A percentile compares a stretch with the other conserved stretches of the same genome.
These are phyloP conservation scores for Drosophila arawakana DNA, from an alignment of 1,140 invertebrate species.

Conservation along the genomic window DNA sequence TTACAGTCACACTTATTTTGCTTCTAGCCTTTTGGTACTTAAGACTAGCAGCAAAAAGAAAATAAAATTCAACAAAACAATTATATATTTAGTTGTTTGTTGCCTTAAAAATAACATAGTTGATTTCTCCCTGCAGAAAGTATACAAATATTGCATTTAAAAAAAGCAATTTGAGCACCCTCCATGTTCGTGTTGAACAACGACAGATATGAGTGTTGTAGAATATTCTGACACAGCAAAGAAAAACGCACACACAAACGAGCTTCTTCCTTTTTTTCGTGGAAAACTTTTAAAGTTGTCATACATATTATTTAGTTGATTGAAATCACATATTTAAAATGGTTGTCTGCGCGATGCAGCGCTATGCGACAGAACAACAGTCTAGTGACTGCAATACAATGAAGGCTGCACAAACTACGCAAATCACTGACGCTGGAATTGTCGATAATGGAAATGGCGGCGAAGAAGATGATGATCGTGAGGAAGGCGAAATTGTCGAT, in stretches of 20 bases:
- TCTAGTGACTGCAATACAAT: constrained; percentile 19
- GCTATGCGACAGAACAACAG: constrained; percentile 37
- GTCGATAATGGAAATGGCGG: constrained; percentile 44
- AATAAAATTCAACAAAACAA: too few species aligned
- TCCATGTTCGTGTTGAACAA: too few species aligned
- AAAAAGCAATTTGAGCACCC: too few species aligned
- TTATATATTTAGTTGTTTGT: too few species aligned
- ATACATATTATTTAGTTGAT: background rate
- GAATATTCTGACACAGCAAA: background rate
- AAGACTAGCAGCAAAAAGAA: too few species aligned
- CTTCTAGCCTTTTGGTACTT: too few species aligned
- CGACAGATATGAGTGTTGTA: too few species aligned
- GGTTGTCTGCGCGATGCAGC: constrained; percentile 54
- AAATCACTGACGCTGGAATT: constrained; percentile 21
- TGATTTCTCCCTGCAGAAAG: too few species aligned
- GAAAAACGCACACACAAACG: constrained; percentile 13
- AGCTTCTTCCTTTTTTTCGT: constrained; percentile 19
- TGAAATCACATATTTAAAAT: constrained; percentile 22
- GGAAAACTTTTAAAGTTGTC: constrained; percentile 6
- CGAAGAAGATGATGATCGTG: constrained; percentile 56
- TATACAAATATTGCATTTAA: too few species aligned
- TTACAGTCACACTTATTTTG: too few species aligned
- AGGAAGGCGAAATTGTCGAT: constrained; percentile 84
- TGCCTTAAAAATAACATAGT: too few species aligned
- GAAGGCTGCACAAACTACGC: constrained; percentile 19